Evolutionary conservation across 2,888 invertebrate genomes (phyloP).

Genomic region (Disparrhopalites patrizii): DNA sequence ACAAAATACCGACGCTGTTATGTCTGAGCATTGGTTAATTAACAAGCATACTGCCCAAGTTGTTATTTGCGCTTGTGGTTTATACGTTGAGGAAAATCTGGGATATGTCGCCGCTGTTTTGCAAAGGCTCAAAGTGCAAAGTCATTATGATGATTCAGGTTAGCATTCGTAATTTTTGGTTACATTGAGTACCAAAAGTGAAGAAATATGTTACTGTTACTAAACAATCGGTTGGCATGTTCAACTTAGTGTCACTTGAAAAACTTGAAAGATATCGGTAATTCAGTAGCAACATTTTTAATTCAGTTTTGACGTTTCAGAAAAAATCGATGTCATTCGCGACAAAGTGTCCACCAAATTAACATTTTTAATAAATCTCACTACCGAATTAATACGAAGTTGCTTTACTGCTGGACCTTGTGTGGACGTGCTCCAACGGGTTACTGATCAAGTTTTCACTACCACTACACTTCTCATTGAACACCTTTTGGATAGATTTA

Average conservation of each 20-base stretch:
- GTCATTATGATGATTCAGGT: constrained; percentile 9
- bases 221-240: neutral
- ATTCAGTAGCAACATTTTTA: neutral
- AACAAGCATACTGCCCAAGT: constrained; percentile 30
- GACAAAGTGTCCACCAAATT: constrained; percentile 30
- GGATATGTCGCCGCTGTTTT: constrained; percentile 24
- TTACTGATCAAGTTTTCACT: constrained; percentile 34
- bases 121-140: constrained; percentile 31
- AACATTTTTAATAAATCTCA: constrained; percentile 24
- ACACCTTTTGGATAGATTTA: constrained; percentile 28
- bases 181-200: neutral
- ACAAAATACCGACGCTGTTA: neutral
- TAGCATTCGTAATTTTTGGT: neutral
- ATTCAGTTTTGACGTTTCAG: constrained; percentile 12
- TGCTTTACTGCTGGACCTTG: constrained; percentile 32
- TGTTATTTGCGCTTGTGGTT: constrained; percentile 27
- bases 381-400: constrained; percentile 24
- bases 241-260: no score
- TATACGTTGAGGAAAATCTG: constrained; percentile 27
- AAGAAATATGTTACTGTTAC: neutral
- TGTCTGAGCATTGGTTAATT: constrained; percentile 33
- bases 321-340: constrained; percentile 22
- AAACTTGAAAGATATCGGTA: no score
- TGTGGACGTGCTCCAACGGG: constrained; percentile 33
- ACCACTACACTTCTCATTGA: constrained; percentile 36